These are phyloP conservation scores for Rousettus madagascariensis DNA, from an alignment of 2,797 vertebrate genomes.

Conservation along the genomic window DNA sequence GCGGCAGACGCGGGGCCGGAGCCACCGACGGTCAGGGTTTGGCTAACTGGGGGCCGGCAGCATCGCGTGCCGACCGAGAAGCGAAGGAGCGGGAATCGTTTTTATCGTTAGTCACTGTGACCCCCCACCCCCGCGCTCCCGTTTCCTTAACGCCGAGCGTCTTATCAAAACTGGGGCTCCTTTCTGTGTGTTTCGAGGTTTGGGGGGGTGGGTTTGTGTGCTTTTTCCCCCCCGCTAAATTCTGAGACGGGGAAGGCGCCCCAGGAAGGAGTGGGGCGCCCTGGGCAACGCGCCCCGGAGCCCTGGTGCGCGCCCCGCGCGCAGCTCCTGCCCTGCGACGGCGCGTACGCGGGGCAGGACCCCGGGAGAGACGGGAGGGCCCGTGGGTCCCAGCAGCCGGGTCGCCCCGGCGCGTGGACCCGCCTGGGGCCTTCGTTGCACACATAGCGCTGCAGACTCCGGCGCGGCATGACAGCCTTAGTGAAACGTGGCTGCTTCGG, in stretches of 20 bases:
- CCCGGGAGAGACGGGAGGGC: not conserved
- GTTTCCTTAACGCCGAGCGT: not conserved
- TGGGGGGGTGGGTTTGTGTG: not conserved
- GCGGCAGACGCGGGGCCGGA: not conserved
- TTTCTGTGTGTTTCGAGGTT: not conserved
- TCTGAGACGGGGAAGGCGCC: not conserved
- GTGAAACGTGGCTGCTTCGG: not conserved
- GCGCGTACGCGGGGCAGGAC: not conserved
- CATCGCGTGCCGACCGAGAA: not conserved
- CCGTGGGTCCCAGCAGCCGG: not conserved
- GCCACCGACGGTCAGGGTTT: not conserved
- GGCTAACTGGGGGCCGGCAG: not conserved
- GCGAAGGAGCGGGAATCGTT: not conserved
- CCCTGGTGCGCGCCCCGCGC: fast-evolving
- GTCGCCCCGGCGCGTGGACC: fast-evolving
- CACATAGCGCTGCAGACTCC: not conserved
- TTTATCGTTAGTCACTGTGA: not conserved
- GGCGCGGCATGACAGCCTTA: not conserved
- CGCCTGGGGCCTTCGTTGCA: not conserved
- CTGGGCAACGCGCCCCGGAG: not conserved
- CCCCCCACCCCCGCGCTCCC: not conserved
- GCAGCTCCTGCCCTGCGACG: not conserved
- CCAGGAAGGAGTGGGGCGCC: not conserved
- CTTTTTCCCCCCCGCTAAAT: not conserved
- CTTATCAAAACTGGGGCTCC: not conserved